A percentile compares a stretch with the other conserved stretches of the same genome.
Conservation (phyloP, 2,113 vertebrate species). For the Narcine bancroftii region DNA sequence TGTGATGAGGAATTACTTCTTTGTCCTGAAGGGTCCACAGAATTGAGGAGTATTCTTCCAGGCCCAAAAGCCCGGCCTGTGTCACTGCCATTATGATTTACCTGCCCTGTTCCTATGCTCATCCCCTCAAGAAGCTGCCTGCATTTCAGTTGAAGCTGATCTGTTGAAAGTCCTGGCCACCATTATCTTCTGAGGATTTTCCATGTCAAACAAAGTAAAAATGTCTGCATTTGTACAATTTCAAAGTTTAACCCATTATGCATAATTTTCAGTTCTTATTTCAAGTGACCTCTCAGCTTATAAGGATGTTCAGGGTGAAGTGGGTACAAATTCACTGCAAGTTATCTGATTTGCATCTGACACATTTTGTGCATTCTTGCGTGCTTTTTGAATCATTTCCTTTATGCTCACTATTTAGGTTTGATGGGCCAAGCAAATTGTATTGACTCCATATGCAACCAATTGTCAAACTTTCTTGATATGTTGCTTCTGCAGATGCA, state of each 20-base stretch:
- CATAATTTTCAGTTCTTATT: neutral
- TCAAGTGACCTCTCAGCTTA: neutral
- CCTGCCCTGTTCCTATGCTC: neutral
- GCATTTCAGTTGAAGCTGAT: neutral
- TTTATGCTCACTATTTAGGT: neutral
- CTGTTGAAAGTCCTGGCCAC: neutral
- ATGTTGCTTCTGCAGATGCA: neutral
- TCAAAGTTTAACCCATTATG: neutral
- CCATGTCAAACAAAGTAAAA: neutral
- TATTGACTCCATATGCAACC: neutral
- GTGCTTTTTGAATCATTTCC: neutral
- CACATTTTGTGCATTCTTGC: neutral
- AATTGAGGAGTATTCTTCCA: neutral
- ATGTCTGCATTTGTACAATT: neutral
- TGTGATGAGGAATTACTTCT: neutral
- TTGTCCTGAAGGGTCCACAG: neutral
- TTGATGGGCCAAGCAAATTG: neutral
- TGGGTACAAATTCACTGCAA: neutral
- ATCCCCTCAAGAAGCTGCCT: neutral
- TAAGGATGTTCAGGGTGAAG: neutral
- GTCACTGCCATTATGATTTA: neutral
- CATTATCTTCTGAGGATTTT: neutral
- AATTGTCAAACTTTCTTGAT: neutral
- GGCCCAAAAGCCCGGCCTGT: neutral
- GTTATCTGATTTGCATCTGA: neutral